These are phyloP conservation scores for Gallirallus australis DNA, from an alignment of 2,797 vertebrate genomes.

Conservation along the genomic window DNA sequence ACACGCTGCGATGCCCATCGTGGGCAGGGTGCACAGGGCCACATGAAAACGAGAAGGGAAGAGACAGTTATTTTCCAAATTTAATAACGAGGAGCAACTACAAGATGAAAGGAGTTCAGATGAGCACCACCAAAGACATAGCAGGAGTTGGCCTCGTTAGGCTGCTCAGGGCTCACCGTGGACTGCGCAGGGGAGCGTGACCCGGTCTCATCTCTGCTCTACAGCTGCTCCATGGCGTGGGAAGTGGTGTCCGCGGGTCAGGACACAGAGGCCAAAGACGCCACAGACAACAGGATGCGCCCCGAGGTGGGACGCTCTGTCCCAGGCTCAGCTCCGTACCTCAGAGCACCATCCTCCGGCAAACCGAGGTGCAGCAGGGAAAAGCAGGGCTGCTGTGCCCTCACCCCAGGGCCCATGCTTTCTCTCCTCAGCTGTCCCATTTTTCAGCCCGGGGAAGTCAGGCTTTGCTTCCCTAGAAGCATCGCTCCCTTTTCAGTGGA, in stretches of 20 bases:
- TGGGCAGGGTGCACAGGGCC: neutral
- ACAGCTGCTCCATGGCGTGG: no score
- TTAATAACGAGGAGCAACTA: neutral
- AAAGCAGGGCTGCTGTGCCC: neutral
- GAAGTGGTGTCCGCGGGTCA: neutral
- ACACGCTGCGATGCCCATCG: neutral
- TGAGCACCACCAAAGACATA: fast-evolving
- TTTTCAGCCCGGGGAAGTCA: neutral
- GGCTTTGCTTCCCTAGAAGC: neutral
- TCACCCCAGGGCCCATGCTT: neutral
- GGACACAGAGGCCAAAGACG: neutral
- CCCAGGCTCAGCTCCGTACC: neutral
- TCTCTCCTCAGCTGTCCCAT: neutral
- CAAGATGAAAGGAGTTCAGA: neutral
- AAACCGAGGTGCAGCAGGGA: neutral
- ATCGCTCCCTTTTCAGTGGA: neutral
- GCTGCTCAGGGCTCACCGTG: neutral
- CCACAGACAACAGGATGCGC: neutral
- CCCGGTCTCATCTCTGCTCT: neutral
- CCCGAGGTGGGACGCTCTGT: fast-evolving
- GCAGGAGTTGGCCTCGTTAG: neutral
- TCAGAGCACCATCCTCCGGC: neutral
- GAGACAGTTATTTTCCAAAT: neutral
- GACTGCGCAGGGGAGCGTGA: neutral
- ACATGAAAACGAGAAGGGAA: neutral